Evolutionary conservation across 2,888 invertebrate species (phyloP).

Genomic region (Clunio marinus): DNA sequence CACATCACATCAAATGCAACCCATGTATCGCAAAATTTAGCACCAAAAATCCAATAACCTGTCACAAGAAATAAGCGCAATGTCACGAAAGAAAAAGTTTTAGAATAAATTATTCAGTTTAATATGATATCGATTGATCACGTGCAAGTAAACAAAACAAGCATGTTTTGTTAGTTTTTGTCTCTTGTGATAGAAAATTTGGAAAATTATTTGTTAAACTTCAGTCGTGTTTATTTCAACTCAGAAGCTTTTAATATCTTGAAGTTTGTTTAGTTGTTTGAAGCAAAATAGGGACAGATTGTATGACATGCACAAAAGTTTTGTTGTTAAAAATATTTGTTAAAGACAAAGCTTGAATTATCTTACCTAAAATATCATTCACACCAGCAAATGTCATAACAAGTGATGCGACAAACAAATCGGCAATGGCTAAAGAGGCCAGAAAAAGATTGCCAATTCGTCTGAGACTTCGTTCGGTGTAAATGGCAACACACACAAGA

Average conservation of each 20-base stretch:
- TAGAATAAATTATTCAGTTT: slow-evolving; percentile 7
- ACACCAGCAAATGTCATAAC: slow-evolving; percentile 99
- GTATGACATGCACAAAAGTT: too few species aligned
- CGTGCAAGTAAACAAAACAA: too few species aligned
- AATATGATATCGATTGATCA: too few species aligned
- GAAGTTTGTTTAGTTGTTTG: too few species aligned
- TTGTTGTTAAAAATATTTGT: too few species aligned
- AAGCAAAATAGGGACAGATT: too few species aligned
- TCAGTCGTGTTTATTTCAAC: too few species aligned
- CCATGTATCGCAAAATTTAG: slow-evolving; percentile 96
- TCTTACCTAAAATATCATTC: slow-evolving; percentile 84
- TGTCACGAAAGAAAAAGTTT: neutral
- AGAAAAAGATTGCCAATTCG: slow-evolving; percentile 89
- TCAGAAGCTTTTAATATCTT: too few species aligned
- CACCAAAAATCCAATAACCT: slow-evolving; percentile 92
- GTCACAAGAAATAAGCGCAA: slow-evolving; percentile 38
- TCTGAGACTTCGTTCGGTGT: slow-evolving; percentile 86
- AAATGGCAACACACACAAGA: slow-evolving; percentile 94
- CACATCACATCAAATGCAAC: slow-evolving; percentile 99
- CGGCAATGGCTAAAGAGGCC: slow-evolving; percentile 94
- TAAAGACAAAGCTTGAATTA: too few species aligned
- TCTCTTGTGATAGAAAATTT: too few species aligned
- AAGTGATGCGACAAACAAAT: slow-evolving; percentile 91
- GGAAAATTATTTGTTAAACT: too few species aligned
- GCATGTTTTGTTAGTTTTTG: too few species aligned